Evolutionary conservation across 2,797 vertebrate species (phyloP), one percentile per base, ranked within the genome.

Genomic region (Taeniopygia guttata): DNA sequence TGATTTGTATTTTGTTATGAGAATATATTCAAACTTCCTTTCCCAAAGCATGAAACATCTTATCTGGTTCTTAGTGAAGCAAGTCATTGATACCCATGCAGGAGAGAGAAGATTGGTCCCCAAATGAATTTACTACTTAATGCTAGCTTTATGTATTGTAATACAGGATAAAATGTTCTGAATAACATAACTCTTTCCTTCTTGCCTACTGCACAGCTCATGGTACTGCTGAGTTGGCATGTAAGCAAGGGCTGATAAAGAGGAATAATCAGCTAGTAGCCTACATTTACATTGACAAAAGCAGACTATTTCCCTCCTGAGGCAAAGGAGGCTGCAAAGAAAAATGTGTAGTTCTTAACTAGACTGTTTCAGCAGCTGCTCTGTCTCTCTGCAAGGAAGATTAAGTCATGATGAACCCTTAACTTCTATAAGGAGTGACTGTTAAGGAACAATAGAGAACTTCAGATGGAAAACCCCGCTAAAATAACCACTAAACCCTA

Each of bases 201-300:
- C n/a, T 84, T 70, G 45, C 74, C 51, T 81, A 10, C 74, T 67
- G 42, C 54, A 87, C 43, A 76, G 15, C 51, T 87, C 54, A 88
- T 62, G 52, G 62, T 84, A 69, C 59, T 93, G 82, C 85, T 95
- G 85, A 95, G 59, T 25, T 89, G 26, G 84, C 78, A 55, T 3
- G 1, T 69, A 59, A 82, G 45, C 52, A 84, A 86, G 42, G 52
- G 77, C 29, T 0, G 2, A 77, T 86, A 95, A 88, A 93, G 63
- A 62, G 52, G 64, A 93, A 73, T 83, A 90, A 93, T 91, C 74
- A 82, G 32, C 40, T 74, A 77, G 68, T 85, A 70, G 16, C 55
- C 38, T 67, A 74, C 52, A 89, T 83, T 89, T 89, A 51, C 79
- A 62, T 27, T 85, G 69, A 95, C 79, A 93, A 92, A 95, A 82